Conservation (phyloP, 2,113 vertebrate genomes). For the Aspidoscelis tigris region DNA sequence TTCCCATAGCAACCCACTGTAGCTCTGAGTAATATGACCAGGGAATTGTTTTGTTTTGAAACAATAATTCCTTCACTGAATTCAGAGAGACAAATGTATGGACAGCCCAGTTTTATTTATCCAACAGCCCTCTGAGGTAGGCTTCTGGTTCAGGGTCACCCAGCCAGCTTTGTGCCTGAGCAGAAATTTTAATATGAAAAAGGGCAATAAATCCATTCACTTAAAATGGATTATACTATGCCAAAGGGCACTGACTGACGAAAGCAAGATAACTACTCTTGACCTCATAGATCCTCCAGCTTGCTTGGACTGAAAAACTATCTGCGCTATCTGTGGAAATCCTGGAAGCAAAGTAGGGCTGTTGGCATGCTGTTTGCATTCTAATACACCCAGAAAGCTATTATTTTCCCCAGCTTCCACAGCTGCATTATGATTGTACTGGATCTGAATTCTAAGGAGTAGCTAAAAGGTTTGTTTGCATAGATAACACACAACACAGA, state of each 20-base stretch:
- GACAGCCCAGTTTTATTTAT: background rate
- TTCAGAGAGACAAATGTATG: background rate
- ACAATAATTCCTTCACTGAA: background rate
- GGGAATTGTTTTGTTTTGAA: background rate
- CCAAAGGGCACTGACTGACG: background rate
- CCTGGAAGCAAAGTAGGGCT: slow-evolving; percentile 61
- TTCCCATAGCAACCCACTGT: too few species aligned
- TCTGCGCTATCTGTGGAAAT: slow-evolving; percentile 57
- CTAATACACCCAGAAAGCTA: slow-evolving; percentile 60
- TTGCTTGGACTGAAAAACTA: slow-evolving; percentile 36
- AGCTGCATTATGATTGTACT: slow-evolving; percentile 71
- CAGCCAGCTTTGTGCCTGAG: background rate
- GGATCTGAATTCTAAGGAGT: slow-evolving; percentile 72
- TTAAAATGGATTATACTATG: accelerated
- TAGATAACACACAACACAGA: slow-evolving; percentile 32
- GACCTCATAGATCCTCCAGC: slow-evolving; percentile 56
- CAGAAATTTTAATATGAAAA: background rate
- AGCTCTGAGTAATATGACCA: background rate
- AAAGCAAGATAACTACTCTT: slow-evolving; percentile 43
- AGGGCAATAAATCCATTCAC: background rate
- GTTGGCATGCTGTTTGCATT: slow-evolving; percentile 60
- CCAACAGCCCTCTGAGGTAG: background rate
- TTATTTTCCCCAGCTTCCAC: slow-evolving; percentile 70
- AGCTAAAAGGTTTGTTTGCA: slow-evolving; percentile 71
- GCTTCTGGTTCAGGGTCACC: background rate